Conservation (phyloP, 2,797 vertebrate species). For the Melanotaenia maccullochi region DNA sequence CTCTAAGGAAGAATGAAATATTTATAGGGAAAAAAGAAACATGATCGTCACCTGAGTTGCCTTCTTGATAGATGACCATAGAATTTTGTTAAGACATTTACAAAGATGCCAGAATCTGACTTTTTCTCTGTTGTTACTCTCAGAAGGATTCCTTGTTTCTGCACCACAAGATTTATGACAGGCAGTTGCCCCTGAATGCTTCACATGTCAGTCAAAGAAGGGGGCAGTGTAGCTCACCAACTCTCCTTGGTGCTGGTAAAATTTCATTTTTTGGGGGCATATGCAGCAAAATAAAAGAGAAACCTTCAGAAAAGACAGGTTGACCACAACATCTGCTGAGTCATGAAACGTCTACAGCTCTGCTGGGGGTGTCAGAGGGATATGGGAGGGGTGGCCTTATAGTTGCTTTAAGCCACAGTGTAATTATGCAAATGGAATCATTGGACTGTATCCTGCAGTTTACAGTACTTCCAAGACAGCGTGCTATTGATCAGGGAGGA, state of each 20-base stretch:
- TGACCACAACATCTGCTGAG: constrained; percentile 54
- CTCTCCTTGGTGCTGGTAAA: constrained; percentile 24
- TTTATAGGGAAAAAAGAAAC: neutral
- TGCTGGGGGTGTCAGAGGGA: constrained; percentile 15
- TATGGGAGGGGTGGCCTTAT: constrained; percentile 5
- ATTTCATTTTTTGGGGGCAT: neutral
- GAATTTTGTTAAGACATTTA: neutral
- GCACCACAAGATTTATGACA: constrained; percentile 53
- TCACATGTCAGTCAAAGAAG: constrained; percentile 31
- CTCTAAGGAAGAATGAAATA: neutral
- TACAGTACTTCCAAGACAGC: constrained; percentile 51
- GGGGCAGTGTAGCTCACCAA: constrained; percentile 30
- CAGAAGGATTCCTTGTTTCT: constrained; percentile 47
- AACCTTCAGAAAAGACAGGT: constrained; percentile 8
- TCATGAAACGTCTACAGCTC: constrained; percentile 49
- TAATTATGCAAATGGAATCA: constrained; percentile 73
- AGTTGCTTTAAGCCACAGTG: constrained; percentile 56
- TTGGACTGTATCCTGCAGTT: constrained; percentile 66
- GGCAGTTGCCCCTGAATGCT: constrained; percentile 45
- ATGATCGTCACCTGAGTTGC: neutral
- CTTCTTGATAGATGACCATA: neutral
- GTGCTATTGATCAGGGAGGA: constrained; percentile 68
- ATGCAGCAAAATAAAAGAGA: constrained; percentile 40
- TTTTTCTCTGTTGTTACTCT: constrained; percentile 27
- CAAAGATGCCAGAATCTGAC: neutral